Percentiles rank a stretch among this genome's conserved stretches.
These are phyloP conservation scores for Microtus oregoni DNA, from an alignment of 2,113 vertebrate species.

Conservation along the genomic window DNA sequence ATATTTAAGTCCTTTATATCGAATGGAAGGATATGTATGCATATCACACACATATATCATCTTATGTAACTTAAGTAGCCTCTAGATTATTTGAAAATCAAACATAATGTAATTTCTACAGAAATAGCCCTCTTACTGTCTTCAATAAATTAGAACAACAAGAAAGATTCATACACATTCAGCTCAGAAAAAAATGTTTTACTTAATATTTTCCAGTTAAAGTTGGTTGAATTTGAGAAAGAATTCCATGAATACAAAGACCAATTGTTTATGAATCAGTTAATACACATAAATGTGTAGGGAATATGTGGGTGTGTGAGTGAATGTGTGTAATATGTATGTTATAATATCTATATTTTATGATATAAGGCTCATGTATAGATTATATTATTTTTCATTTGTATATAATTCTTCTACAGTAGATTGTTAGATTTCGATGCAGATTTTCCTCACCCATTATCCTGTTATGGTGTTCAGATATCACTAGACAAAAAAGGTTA, in stretches of 20 bases:
- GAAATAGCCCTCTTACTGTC: background rate
- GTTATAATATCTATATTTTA: background rate
- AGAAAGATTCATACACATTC: background rate
- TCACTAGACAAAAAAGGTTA: background rate
- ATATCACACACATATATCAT: background rate
- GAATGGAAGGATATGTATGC: background rate
- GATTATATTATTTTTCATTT: background rate
- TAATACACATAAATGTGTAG: background rate
- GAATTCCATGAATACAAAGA: background rate
- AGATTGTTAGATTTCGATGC: background rate
- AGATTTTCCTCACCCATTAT: background rate
- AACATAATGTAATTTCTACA: background rate
- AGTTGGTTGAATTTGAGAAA: background rate
- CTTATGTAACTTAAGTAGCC: background rate
- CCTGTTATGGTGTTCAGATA: background rate
- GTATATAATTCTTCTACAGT: background rate
- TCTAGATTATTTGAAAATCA: background rate
- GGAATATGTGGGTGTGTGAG: background rate
- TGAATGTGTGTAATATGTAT: background rate
- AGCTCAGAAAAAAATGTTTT: background rate
- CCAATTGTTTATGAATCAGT: background rate
- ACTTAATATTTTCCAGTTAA: background rate
- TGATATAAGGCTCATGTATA: too few relatives aligned
- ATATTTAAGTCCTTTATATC: background rate
- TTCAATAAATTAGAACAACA: background rate